Base-by-base conservation (phyloP, 2,797 vertebrate species). In the Novumbra hubbsi region DNA sequence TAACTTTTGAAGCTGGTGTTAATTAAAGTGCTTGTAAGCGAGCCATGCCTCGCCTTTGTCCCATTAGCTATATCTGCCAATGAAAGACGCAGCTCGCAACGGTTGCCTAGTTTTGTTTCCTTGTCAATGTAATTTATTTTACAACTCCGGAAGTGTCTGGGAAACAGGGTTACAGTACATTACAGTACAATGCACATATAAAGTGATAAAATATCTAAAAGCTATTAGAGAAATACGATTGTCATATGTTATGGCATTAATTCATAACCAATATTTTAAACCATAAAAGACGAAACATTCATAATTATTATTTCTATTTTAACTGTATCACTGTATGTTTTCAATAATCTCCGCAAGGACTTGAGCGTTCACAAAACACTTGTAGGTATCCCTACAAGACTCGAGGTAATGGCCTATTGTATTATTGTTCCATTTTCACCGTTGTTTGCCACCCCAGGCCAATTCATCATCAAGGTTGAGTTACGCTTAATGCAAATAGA, bases 1-100 rank as follows among this genome's bases (percentile, higher is more conserved):
- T 81, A 88, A 88, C 88, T 89, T 86, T 89, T 91, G 89, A 88
- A 93, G 92, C 89, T 89, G 88, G 88, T 90, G 90, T 92, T 93
- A 91, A 94, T 95, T 92, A 94, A 92, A 90, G 89, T 75, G 88
- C 86, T 87, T 88, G 86, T 86, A 90, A 79, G 28, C 15, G 63
- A 65, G 28, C 30, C 28, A 65, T 34, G 83, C 80, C 73, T 73
- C 76, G 74, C 84, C 89, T 87, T 91, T 88, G 92, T 91, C 88
- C 88, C 71, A 45, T 21, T 57, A 24, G 55, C 5, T 21, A 57
- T 57, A n/a, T 57, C 55, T 57, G 55, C 55, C 55, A 21, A 57
- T 21, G 30, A 65, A 65, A 65, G 30, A 21, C 55, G 21, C 24
- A 60, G 55, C 55, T 24, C 55, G 11, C 21, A 24, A 60, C 9